Conservation (phyloP, 2,797 vertebrate genomes). For the Fistularia tabacaria region DNA sequence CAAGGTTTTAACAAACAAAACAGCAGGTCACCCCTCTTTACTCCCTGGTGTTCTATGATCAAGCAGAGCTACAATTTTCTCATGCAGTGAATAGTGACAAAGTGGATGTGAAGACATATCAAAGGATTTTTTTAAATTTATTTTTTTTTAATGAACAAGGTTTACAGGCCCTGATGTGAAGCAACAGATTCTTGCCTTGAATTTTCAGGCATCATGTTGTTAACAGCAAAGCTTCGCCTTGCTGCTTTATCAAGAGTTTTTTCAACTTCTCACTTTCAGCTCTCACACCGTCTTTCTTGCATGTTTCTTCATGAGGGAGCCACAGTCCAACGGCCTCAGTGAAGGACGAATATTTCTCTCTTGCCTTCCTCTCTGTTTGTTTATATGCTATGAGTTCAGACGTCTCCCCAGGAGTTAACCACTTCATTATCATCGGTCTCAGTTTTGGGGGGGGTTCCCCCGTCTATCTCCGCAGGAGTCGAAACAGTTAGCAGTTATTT, state of each 20-base stretch:
- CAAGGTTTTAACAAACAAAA: not conserved
- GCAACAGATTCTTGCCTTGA: conserved; percentile 8
- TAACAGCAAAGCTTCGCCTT: conserved; percentile 18
- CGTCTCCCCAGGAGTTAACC: conserved; percentile 47
- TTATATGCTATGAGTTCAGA: conserved; percentile 46
- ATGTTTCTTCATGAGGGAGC: conserved; percentile 31
- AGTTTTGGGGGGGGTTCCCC: conserved; percentile 2
- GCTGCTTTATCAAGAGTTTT: conserved; percentile 9
- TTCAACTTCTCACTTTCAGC: conserved; percentile 24
- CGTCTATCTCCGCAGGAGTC: conserved; percentile 41
- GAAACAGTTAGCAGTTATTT: conserved; percentile 52
- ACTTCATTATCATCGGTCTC: conserved; percentile 47
- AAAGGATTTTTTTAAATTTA: conserved; percentile 5
- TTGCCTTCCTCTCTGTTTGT: conserved; percentile 32
- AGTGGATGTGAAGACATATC: conserved; percentile 22
- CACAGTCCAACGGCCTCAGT: conserved; percentile 13
- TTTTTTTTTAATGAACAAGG: conserved; percentile 29
- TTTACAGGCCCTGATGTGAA: conserved; percentile 16
- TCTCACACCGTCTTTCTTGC: conserved; percentile 13
- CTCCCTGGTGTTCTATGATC: conserved; percentile 1
- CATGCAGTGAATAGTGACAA: conserved; percentile 1
- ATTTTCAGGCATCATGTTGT: conserved; percentile 1
- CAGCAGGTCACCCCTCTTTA: conserved; percentile 5
- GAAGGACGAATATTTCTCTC: conserved; percentile 44
- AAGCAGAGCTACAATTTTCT: conserved; percentile 7